A percentile compares a stretch with the other conserved stretches of the same genome.
Conservation (phyloP, 2,113 vertebrate species). For the Rhabdornis inornatus region DNA sequence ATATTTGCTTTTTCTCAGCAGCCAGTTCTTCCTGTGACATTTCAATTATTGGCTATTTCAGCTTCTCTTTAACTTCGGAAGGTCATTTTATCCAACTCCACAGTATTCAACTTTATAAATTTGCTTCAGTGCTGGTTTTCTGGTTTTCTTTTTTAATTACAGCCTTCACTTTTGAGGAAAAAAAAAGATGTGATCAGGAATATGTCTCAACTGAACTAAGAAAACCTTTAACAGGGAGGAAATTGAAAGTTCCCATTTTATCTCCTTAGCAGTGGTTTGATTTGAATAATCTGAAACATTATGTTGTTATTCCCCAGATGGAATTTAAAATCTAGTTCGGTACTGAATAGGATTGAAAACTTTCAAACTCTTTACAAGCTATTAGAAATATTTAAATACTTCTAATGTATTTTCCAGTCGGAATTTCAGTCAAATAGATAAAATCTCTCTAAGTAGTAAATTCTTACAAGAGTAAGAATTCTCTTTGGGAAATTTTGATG, state of each 20-base stretch:
- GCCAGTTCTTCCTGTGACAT: conserved; percentile 35
- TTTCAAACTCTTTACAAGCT: not conserved
- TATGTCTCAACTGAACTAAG: not conserved
- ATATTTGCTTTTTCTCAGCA: conserved; percentile 61
- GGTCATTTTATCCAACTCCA: conserved; percentile 25
- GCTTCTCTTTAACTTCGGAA: conserved; percentile 6
- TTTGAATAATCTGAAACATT: not conserved
- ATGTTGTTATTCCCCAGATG: not conserved
- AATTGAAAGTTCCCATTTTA: not conserved
- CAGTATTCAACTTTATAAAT: not conserved
- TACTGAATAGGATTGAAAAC: not conserved
- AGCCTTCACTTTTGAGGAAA: not conserved
- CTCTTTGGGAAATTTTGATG: not conserved
- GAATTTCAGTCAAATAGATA: not conserved
- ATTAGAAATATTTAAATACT: not conserved
- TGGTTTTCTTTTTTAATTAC: not conserved
- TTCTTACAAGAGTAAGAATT: not conserved
- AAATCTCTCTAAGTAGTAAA: not conserved
- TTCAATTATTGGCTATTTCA: conserved; percentile 58
- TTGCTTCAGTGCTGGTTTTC: not conserved
- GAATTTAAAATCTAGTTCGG: not conserved
- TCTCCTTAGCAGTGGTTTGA: not conserved
- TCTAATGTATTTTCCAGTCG: not conserved
- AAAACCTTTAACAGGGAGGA: not conserved
- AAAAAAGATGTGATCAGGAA: not conserved